Percentiles rank a stretch among this genome's conserved stretches.
Conservation (phyloP, 1,140 invertebrate species). For the Belonocnema kinseyi region DNA sequence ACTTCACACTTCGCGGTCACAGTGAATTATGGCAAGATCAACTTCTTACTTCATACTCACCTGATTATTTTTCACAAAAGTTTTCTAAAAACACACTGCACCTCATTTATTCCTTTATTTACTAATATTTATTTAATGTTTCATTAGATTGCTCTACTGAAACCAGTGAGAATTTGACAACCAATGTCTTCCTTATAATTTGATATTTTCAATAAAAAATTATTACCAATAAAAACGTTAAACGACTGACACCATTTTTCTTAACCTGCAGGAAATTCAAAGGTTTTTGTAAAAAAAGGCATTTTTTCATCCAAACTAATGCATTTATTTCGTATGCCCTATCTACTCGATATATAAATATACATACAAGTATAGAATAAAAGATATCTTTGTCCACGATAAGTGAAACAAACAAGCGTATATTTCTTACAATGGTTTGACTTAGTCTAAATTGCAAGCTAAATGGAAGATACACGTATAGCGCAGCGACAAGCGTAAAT, state of each 20-base stretch:
- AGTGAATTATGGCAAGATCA: background rate
- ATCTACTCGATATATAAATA: background rate
- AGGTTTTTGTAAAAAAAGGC: no score
- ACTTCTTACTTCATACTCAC: background rate
- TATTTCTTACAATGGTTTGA: background rate
- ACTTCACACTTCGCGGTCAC: slow-evolving; percentile 6
- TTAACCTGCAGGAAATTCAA: no score
- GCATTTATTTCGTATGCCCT: background rate
- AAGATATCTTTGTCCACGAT: background rate
- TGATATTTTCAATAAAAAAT: no score
- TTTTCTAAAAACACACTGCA: no score
- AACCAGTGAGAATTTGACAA: no score
- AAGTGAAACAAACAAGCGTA: background rate
- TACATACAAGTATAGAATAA: background rate
- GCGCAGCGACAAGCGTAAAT: background rate
- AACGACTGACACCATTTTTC: no score
- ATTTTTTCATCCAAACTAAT: background rate
- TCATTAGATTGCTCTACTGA: no score
- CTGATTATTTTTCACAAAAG: background rate
- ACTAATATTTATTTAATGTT: no score
- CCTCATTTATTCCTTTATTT: no score
- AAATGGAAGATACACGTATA: background rate
- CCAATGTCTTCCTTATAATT: no score
- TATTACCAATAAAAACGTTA: no score
- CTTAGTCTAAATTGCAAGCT: background rate